Base-by-base conservation (phyloP, 2,113 vertebrate species). In the Gavialis gangeticus region DNA sequence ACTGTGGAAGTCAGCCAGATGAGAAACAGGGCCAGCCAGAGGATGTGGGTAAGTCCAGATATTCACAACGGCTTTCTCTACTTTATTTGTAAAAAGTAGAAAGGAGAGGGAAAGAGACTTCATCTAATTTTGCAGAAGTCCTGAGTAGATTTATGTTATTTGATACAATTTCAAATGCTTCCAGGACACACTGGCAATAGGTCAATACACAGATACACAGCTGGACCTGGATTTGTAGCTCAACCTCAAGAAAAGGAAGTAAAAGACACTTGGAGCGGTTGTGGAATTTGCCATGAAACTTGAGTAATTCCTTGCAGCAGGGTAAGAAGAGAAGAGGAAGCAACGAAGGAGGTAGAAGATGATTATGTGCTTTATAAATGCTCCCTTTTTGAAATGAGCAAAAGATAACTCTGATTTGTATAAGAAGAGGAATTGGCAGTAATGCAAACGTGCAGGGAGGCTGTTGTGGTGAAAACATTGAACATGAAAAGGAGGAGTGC, bases 281-380 rank as follows among this genome's bases (percentile, higher is more conserved):
- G 9, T 84, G 75, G 58, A 85, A 58, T 79, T 69, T 75, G 69
- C 83, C 82, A 78, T 66, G 62, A 64, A 91, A 79, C 64, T 46
- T 25, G 87, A 91, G 9, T 89, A 84, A 46, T 46, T 71, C 91
- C 82, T 84, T 84, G 57, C 55, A 46, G 62, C 66, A 59, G 10
- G 88, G 59, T 30, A 75, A 82, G 46, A 46, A 46, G 82, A 79
- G 71, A 89, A 93, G 77, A 85, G 69, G 75, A 94, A 84, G 58
- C 28, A 82, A 55, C 88, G 79, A 85, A 89, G 79, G 89, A 89
- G 76, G 81, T 76, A 37, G 25, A 90, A 93, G 30, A 34, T 93
- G 63, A 17, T 85, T 84, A 19, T 0, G 1, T 87, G n/a, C 28
- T 46, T 46, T 84, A 28, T 62, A 69, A 83, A 67, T 71, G 71